Evolutionary conservation across 2,888 invertebrate genomes (phyloP), one percentile per base, ranked within the genome.

Genomic region (Pasiphila rectangulata): DNA sequence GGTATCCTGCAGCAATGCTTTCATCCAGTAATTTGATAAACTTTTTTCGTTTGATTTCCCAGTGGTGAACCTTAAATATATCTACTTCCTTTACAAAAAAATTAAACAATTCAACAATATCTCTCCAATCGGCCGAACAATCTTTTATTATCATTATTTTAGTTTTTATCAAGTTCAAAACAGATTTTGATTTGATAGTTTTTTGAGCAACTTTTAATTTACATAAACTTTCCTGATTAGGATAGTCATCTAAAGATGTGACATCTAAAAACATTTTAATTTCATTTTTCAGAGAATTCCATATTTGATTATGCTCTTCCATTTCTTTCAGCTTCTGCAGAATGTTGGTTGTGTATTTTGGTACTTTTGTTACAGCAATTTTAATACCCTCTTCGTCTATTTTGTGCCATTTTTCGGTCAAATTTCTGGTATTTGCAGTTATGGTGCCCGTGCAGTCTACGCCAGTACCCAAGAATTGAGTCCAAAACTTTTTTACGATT

Each of bases 81-180:
- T 27, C 15, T 10, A 27, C 13, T 21, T 35, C 42, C 16, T 27
- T 7, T 4, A 36, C 15, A 13, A 43, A 29, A 16, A 43, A 43
- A 15, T 24, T 20, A 4, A 43, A 29, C n/a, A 43, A 9, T 15
- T 15, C 7, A 7, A 13, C 21, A 15, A 43, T 36, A 3, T 43
- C 16, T 2, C 13, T 5, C 43, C 43, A 43, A 21, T 43, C 42
- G 1, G 27, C 16, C 4, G 30, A 13, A 15, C 19, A 21, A 30
- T 40, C 39, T 12, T 9, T 0, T 4, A 40, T 30, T 1, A 3
- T 21, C 2, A 30, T 21, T 15, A 30, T 15, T 40, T 40, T 20
- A 15, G 5, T 20, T 30, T 40, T n/a, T n/a, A n/a, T n/a, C n/a
- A n/a, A n/a, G n/a, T 15, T 29, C 7, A 13, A 29, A 12, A 16